phyloP scores from a whole-genome alignment of 2,888 invertebrate species.

The Willowsia nigromaculata region DNA sequence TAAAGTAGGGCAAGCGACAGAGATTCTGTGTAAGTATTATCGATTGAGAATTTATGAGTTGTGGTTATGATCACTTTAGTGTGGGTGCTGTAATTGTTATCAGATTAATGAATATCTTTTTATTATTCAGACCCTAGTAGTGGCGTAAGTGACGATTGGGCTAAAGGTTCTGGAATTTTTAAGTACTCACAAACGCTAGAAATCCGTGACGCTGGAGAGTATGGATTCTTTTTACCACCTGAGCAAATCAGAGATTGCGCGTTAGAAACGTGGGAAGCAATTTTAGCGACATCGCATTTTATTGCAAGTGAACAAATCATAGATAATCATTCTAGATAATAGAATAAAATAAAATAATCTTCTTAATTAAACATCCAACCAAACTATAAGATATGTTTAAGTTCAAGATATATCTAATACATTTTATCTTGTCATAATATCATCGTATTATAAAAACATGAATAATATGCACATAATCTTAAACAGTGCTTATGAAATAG shows the following conservation, averaged over 20 bases:
- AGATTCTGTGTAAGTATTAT: slow-evolving; percentile 59
- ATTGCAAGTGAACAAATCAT: slow-evolving; percentile 45
- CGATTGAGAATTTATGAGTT: not conserved
- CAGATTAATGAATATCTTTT: not conserved
- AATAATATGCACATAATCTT: no score
- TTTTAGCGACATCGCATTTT: slow-evolving; percentile 82
- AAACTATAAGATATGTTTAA: no score
- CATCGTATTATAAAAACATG: no score
- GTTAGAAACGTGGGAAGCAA: slow-evolving; percentile 88
- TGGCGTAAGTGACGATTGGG: slow-evolving; percentile 79
- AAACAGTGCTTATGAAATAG: no score
- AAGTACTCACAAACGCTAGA: slow-evolving; percentile 84
- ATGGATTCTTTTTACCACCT: slow-evolving; percentile 89
- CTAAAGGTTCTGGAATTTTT: slow-evolving; percentile 75
- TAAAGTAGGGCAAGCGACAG: slow-evolving; percentile 82
- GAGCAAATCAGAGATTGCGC: slow-evolving; percentile 88
- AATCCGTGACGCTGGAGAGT: slow-evolving; percentile 86
- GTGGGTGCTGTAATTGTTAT: no score
- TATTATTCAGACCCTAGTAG: slow-evolving; percentile 73
- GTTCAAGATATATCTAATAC: no score
- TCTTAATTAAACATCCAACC: no score
- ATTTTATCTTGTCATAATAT: no score
- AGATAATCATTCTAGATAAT: no score
- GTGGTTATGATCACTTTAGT: no score
- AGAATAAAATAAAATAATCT: no score